These are phyloP conservation scores for Prostheceraeus crozeri DNA, from an alignment of 2,888 invertebrate genomes.

Conservation along the genomic window DNA sequence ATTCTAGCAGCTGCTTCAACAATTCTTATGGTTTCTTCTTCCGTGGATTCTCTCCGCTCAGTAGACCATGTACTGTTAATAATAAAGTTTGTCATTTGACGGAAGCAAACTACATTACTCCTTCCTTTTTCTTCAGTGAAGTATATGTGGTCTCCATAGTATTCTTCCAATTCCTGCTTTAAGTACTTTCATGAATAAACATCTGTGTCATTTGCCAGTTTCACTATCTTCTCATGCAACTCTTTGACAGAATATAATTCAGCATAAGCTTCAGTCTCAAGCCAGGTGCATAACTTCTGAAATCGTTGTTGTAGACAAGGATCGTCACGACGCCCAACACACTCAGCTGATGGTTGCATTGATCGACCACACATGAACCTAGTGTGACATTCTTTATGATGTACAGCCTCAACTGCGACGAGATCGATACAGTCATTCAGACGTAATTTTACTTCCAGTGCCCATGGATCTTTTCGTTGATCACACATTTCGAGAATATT, in stretches of 20 bases:
- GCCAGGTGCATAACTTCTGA: conserved; percentile 3
- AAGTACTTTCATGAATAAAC: conserved; percentile 14
- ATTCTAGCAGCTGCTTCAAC: conserved; percentile 3
- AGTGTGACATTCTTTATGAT: conserved; percentile 3
- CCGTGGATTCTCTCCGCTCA: background rate
- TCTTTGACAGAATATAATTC: conserved; percentile 16
- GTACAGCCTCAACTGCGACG: conserved; percentile 13
- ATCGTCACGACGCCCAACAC: conserved; percentile 16
- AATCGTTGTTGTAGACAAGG: background rate
- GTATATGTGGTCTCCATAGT: conserved; percentile 26
- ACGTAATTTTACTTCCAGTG: conserved; percentile 11
- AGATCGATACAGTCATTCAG: conserved; percentile 16
- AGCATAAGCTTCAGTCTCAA: conserved; percentile 26
- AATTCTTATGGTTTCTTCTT: conserved; percentile 4
- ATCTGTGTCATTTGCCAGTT: conserved; percentile 19
- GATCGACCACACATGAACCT: conserved; percentile 19
- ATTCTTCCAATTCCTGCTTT: background rate
- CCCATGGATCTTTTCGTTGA: conserved; percentile 20
- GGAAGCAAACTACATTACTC: conserved; percentile 22
- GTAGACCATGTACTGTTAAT: conserved; percentile 1
- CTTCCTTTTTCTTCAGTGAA: conserved; percentile 22
- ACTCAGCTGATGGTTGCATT: conserved; percentile 22
- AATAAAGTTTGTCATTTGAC: conserved; percentile 23
- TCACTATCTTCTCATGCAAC: conserved; percentile 18
- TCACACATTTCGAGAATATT: conserved; percentile 25